Evolutionary conservation across 2,888 invertebrate genomes (phyloP).

Genomic region (Melanophora roralis): DNA sequence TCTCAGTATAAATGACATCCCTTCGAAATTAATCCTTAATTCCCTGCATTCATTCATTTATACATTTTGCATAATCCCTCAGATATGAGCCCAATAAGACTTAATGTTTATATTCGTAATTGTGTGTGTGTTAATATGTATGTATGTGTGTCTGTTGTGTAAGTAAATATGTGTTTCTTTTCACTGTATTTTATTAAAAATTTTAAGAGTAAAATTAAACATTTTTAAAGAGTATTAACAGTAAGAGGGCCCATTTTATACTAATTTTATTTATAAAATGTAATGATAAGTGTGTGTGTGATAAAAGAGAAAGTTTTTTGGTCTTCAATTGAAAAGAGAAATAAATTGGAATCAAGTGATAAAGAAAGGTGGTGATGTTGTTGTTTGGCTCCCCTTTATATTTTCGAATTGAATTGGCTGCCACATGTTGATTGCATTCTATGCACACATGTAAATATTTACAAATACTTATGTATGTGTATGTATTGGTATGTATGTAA

Average conservation of each 20-base stretch:
- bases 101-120: conserved; percentile 44
- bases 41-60: conserved; percentile 68
- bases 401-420: conserved; percentile 44
- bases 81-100: conserved; percentile 69
- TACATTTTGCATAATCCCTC: conserved; percentile 77
- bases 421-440: conserved; percentile 72
- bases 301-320: conserved; percentile 14
- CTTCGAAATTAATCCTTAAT: conserved; percentile 78
- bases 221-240: neutral
- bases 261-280: too few species aligned
- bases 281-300: too few species aligned
- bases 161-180: neutral
- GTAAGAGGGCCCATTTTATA: too few species aligned
- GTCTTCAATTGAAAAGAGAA: conserved; percentile 31
- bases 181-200: conserved; percentile 15
- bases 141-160: neutral
- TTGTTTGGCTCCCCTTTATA: conserved; percentile 37
- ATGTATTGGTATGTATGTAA: neutral
- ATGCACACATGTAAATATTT: too few species aligned
- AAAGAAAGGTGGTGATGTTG: conserved; percentile 43
- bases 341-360: neutral
- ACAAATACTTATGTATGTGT: neutral
- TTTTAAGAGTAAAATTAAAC: neutral
- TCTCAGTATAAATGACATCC: conserved; percentile 77
- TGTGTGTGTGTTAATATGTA: conserved; percentile 1